phyloP scores from a whole-genome alignment of 2,797 vertebrate genomes.

The Percopsis omiscomaycus region DNA sequence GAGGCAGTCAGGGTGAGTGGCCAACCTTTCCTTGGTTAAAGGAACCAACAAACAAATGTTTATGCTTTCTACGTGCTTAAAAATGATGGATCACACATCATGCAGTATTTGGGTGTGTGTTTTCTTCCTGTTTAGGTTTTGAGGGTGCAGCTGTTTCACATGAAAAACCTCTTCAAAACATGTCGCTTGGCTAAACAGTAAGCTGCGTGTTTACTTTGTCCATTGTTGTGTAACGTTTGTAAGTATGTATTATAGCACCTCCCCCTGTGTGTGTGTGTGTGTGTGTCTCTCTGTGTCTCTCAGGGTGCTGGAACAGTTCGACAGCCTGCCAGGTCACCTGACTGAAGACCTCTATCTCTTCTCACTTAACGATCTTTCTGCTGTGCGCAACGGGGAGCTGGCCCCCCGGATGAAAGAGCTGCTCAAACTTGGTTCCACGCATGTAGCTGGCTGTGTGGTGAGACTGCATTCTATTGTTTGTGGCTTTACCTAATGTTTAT shows the following conservation, averaged over 20 bases:
- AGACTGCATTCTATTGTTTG: constrained; percentile 27
- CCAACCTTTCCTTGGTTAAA: too few relatives aligned
- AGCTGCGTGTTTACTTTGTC: constrained; percentile 47
- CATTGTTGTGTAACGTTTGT: background rate
- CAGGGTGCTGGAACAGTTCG: constrained; percentile 89
- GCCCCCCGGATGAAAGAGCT: constrained; percentile 84
- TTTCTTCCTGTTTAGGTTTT: constrained; percentile 77
- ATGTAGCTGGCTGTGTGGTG: constrained; percentile 87
- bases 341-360: constrained; percentile 97
- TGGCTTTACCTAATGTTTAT: too few relatives aligned
- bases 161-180: constrained; percentile 97
- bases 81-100: too few relatives aligned
- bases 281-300: constrained; percentile 1
- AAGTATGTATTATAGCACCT: background rate
- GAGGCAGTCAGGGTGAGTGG: constrained; percentile 87
- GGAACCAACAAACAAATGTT: too few relatives aligned
- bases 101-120: background rate
- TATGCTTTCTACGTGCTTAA: too few relatives aligned
- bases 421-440: constrained; percentile 82
- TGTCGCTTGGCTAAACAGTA: constrained; percentile 93
- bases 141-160: constrained; percentile 90
- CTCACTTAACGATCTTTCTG: constrained; percentile 86
- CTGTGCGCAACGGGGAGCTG: constrained; percentile 87
- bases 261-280: background rate
- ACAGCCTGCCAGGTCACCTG: constrained; percentile 87